Evolutionary conservation across 2,797 vertebrate genomes (phyloP), one percentile per base, ranked within the genome.

Genomic region (Chelidonichthys spinosus): DNA sequence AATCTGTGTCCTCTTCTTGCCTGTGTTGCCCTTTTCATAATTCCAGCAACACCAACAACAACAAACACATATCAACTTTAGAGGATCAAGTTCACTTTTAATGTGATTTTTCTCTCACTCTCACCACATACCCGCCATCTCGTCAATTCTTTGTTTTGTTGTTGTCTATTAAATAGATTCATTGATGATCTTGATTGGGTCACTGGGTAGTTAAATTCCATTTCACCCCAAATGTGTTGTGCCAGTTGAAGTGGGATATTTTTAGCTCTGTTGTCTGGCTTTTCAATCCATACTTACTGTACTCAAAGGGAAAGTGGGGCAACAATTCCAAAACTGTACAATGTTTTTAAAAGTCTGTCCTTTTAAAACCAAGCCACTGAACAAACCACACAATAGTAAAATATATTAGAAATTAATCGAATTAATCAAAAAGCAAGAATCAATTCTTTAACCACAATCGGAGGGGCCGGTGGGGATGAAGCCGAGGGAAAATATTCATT

Each of bases 281-380:
- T 87, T 87, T 80, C 59, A 67, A 89, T 92, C 84, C 76, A 89
- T 89, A 90, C 18, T 76, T 74, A 82, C 63, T 68, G 74, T 75
- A 76, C 72, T 83, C 32, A 70, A 49, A 6, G 35, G 53, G 53
- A 80, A 74, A 87, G 46, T 64, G 37, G 78, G 68, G 40, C 78
- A 80, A 42, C 63, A 61, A 43, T 59, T 64, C 40, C 17, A 65
- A 72, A 76, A 78, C 2, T 2, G 33, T 37, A 5, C 63, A 18
- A 36, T 14, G 39, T 49, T 35, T 44, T 4, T 9, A 9, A 15
- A 44, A 52, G 35, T 8, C 18, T 37, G 6, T 37, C 3, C 3
- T 37, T 61, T 56, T 69, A 1, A 36, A 1, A 55, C 37, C 7
- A 17, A 35, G 6, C n/a, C 5, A 17, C 33, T n/a, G 60, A 32